Base-by-base conservation (phyloP, 2,888 invertebrate species). In the Tiliacea aurago region DNA sequence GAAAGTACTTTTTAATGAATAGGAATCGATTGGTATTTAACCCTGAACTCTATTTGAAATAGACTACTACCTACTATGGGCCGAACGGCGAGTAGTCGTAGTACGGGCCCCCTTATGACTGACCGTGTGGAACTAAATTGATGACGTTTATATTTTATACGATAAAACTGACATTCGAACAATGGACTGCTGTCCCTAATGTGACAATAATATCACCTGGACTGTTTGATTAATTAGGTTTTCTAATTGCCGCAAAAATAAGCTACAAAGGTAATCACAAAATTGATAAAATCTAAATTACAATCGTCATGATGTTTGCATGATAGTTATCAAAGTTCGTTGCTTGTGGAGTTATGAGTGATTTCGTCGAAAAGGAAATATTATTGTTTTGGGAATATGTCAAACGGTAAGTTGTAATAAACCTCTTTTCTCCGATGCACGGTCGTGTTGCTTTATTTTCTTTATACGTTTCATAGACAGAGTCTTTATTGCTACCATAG, bases 351-450 rank as follows among this genome's bases (percentile, higher is more conserved):
- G 81, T 71, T 70, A 95, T 94, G 93, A 92, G 91, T 86, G 89
- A 90, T 68, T 89, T 84, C 76, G 86, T 95, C 77, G 93, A 94
- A 83, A 93, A 94, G 63, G 96, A 96, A 84, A 94, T 96, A 70
- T 90, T 91, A 75, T 79, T 95, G 79, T 96, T 96, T 87, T 96
- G 96, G 96, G 96, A 96, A 87, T 96, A 96, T 80, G 93, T 96
- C 1, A 96, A 95, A 88, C 92, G 94, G 96, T 95, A 86, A 94
- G 94, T 88, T 62, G 23, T 49, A 58, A 51, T 20, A 61, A 65
- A 72, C 74, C 65, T 83, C 43, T 72, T 73, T 80, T 58, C 15
- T 79, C 18, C 1, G 23, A 51, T 41, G n/a, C 63, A 78, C 33
- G 28, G 28, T 28, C 28, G 20, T 37, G 41, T 33, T 43, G 33